These are phyloP conservation scores for Conger conger DNA, from an alignment of 2,113 vertebrate genomes.

Conservation along the genomic window DNA sequence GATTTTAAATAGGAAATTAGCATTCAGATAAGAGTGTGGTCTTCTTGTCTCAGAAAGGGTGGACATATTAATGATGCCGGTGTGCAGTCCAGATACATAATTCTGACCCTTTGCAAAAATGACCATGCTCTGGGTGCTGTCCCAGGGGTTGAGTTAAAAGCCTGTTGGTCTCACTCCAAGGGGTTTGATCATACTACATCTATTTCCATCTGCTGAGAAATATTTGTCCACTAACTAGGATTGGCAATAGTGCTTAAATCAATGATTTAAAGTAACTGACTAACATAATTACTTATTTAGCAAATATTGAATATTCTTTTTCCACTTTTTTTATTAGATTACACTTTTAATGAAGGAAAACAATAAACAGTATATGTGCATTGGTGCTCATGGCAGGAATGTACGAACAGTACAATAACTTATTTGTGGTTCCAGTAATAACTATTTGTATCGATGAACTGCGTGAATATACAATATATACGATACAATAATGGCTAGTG, in stretches of 20 bases:
- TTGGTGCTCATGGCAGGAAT: too few relatives aligned
- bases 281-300: too few relatives aligned
- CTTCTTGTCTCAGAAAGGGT: conserved; percentile 85
- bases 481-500: background rate
- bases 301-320: too few relatives aligned
- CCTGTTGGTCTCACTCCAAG: conserved; percentile 25
- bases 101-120: conserved; percentile 74
- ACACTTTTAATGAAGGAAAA: too few relatives aligned
- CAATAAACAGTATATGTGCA: too few relatives aligned
- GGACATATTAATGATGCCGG: conserved; percentile 83
- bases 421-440: background rate
- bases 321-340: too few relatives aligned
- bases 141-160: conserved; percentile 48
- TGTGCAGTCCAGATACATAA: conserved; percentile 77
- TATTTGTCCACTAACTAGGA: background rate
- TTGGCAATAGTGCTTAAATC: too few relatives aligned
- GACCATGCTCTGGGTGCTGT: conserved; percentile 50
- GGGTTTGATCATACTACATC: background rate
- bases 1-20: conserved; percentile 97
- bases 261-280: too few relatives aligned
- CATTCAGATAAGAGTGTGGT: conserved; percentile 94
- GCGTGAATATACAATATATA: background rate
- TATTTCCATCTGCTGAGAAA: background rate
- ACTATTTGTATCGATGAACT: background rate
- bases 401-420: too few relatives aligned